Evolutionary conservation across 2,888 invertebrate species (phyloP), one percentile per base, ranked within the genome.

Genomic region (Eurois occulta): DNA sequence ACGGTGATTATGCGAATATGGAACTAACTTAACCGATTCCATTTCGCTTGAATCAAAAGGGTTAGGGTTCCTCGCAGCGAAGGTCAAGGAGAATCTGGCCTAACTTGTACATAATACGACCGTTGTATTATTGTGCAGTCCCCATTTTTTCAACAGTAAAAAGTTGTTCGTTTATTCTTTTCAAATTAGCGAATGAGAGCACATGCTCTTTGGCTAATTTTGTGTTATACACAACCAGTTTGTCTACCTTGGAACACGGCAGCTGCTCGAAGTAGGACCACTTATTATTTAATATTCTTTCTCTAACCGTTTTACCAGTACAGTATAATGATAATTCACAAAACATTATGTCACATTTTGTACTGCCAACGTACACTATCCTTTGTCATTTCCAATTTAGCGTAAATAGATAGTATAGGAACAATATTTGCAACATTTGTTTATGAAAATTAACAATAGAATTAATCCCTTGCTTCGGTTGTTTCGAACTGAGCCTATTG

Each of bases 361-460:
- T 38, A 32, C 13, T 38, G 16, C 28, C 1, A 24, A 24, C 35
- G 41, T 52, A n/a, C n/a, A n/a, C n/a, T n/a, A 28, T 60, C 58
- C 43, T 62, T 67, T 75, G 60, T 60, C 55, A 35, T 24, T 55
- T 28, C 38, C 0, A 81, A 46, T 81, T 35, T 46, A 35, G 21
- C 43, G 21, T 73, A 73, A 73, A 80, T 68, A 46, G 2, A 28
- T 71, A 62, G 60, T 70, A 38, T 55, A 24, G 10, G 8, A 58
- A n/a, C 24, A 71, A 62, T 43, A 75, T 72, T 60, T 28, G 46
- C 35, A 35, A 55, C n/a, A 35, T 1, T 55, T 84, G 65, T 84
- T 70, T 79, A 35, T 67, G 18, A 72, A 72, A 69, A 66, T 69
- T 46, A 52, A 72, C 69, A 84, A 79, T 69, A 55, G 46, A 52